Percentiles rank a stretch among this genome's conserved stretches.
These are phyloP conservation scores for Rhizomys pruinosus DNA, from an alignment of 2,113 vertebrate species.

Conservation along the genomic window DNA sequence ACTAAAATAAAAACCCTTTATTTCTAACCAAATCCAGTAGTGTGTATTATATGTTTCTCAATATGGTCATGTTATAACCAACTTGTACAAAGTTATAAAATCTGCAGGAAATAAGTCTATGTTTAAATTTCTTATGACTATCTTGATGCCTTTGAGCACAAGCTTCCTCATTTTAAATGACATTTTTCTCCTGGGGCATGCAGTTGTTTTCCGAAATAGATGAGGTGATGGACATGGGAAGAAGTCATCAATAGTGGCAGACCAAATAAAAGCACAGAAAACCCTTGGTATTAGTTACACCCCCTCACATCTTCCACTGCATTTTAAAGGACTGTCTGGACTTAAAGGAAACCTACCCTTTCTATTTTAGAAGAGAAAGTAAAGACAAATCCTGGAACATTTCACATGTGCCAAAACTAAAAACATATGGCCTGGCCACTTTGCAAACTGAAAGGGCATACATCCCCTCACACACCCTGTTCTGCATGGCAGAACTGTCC, in stretches of 20 bases:
- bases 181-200: background rate
- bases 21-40: background rate
- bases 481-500: background rate
- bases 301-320: too few relatives aligned
- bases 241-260: background rate
- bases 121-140: background rate
- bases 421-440: background rate
- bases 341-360: background rate
- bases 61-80: background rate
- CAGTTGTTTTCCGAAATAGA: background rate
- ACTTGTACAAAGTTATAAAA: background rate
- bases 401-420: background rate
- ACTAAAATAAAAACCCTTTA: conserved; percentile 11
- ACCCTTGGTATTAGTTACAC: background rate
- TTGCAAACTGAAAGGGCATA: background rate
- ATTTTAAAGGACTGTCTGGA: background rate
- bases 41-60: background rate
- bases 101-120: background rate
- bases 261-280: background rate
- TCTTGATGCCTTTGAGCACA: background rate
- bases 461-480: background rate
- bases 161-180: background rate
- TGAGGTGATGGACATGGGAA: background rate
- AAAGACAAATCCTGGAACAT: background rate
- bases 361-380: conserved; percentile 40